Base-by-base conservation (phyloP, 2,888 invertebrate species). In the Acheta domesticus region DNA sequence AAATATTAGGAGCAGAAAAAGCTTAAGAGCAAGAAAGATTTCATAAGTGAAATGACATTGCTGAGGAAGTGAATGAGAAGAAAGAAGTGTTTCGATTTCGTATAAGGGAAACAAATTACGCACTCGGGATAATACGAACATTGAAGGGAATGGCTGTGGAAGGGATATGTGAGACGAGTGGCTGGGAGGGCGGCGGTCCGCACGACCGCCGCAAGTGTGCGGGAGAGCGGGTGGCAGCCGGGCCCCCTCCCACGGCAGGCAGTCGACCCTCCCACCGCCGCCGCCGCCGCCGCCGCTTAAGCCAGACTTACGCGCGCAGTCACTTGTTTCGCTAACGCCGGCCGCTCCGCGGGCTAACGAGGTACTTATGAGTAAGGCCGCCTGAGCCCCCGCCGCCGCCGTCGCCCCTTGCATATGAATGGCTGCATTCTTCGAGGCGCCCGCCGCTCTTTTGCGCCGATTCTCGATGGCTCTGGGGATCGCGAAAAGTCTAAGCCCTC, bases 261-360 rank as follows among this genome's bases (percentile, higher is more conserved):
- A 16, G 62, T 12, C 62, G 62, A 19, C 19, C 14, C 1, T 5
- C 14, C 2, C 62, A 4, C 14, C n/a, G n/a, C n/a, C n/a, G n/a
- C n/a, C n/a, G n/a, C n/a, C 62, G 19, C 1, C 62, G 62, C 16
- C 14, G 14, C 62, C 14, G 62, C 62, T 62, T 62, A 62, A 62
- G 62, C 62, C 62, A 62, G 62, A 16, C 62, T 62, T 62, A 62
- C 62, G 62, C 62, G 5, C 62, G 62, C 62, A 62, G 62, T 62
- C 62, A 62, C 62, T 62, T 62, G 62, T 62, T 62, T 62, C 62
- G 62, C 62, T 62, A 62, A 62, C 62, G 62, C 62, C 62, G 62
- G 16, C 16, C 62, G 62, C 62, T 62, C 62, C n/a, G 3, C 16
- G 62, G 62, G n/a, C 62, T 62, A 62, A 62, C 62, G 62, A 62